Evolutionary conservation across 2,888 invertebrate genomes (phyloP).

Genomic region (Notocelia uddmanniana): DNA sequence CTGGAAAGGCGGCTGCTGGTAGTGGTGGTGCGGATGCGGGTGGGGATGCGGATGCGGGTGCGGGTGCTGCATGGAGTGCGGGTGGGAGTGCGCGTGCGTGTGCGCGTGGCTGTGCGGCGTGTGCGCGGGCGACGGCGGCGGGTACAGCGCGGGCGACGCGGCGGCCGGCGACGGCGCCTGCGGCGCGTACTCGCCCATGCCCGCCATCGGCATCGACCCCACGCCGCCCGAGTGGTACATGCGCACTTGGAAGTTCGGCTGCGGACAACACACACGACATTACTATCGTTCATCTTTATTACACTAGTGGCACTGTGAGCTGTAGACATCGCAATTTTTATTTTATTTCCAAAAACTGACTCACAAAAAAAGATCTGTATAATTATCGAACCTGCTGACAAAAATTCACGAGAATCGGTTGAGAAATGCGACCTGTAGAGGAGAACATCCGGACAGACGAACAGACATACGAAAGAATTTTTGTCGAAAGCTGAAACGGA

Average conservation of each 20-base stretch:
- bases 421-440: no score
- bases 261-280: conserved; percentile 7
- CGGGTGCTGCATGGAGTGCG: conserved; percentile 60
- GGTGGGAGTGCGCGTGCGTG: conserved; percentile 59
- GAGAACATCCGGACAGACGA: no score
- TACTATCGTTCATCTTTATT: no score
- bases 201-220: conserved; percentile 59
- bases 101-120: conserved; percentile 77
- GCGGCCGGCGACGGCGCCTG: conserved; percentile 77
- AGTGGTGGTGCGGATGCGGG: conserved; percentile 63
- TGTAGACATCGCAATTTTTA: no score
- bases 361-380: no score
- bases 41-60: conserved; percentile 50
- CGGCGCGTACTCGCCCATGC: conserved; percentile 69
- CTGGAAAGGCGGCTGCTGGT: conserved; percentile 81
- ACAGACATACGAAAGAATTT: no score
- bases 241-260: conserved; percentile 81
- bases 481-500: no score
- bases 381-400: no score
- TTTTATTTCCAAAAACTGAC: no score
- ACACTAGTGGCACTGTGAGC: no score
- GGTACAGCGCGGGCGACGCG: conserved; percentile 80
- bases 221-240: conserved; percentile 85
- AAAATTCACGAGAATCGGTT: no score
- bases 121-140: conserved; percentile 82